A percentile compares a stretch with the other conserved stretches of the same genome.
Evolutionary conservation across 2,888 invertebrate genomes (phyloP).

Genomic region (Aleiodes alternator): DNA sequence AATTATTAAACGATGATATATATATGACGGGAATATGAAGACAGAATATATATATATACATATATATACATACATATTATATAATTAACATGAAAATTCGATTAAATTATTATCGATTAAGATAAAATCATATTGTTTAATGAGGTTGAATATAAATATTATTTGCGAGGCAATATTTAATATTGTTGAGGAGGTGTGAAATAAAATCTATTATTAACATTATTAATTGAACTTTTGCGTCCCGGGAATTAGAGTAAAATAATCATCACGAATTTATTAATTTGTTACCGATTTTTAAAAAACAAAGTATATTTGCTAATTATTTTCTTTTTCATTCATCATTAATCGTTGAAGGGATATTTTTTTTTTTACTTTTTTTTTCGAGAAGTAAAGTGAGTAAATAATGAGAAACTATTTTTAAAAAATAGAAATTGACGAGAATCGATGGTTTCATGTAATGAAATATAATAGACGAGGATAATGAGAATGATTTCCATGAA

Average conservation of each 20-base stretch:
- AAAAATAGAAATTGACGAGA: no score
- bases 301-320: neutral
- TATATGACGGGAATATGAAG: conserved; percentile 55
- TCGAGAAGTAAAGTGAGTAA: neutral
- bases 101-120: conserved; percentile 62
- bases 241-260: conserved; percentile 20
- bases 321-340: neutral
- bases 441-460: no score
- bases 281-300: conserved; percentile 15
- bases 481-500: no score
- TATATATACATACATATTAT: conserved; percentile 53
- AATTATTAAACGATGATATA: conserved; percentile 61
- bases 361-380: neutral
- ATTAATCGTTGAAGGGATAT: conserved; percentile 5
- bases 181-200: no score
- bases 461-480: no score
- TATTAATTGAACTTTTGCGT: conserved; percentile 21
- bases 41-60: conserved; percentile 55
- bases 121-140: conserved; percentile 64
- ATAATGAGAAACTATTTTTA: neutral
- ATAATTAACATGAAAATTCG: conserved; percentile 55
- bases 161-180: no score
- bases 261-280: conserved; percentile 12
- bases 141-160: neutral
- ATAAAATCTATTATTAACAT: conserved; percentile 8